Evolutionary conservation across 2,797 vertebrate species (phyloP), one percentile per base, ranked within the genome.

Genomic region (Sebastes hopkinsi): DNA sequence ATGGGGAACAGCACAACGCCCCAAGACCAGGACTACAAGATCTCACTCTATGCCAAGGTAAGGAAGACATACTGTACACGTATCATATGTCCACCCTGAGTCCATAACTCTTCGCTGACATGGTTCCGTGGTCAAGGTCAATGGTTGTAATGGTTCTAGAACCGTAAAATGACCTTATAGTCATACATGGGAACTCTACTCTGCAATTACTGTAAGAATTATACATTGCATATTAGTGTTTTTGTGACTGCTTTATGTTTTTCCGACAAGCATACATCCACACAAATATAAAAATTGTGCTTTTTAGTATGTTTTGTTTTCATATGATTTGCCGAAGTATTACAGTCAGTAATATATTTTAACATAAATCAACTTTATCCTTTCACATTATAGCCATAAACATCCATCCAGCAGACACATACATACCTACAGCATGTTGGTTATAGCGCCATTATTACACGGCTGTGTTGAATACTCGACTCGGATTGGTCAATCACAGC

Each of bases 21-120:
- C 8, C 86, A 84, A 23, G 80, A 92, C n/a, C 89, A 91, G 75
- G 88, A 90, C 25, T 85, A 92, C 18, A 61, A 89, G 72, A 92
- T 96, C 72, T 89, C 93, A 1, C 94, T 96, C 8, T 96, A 93
- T 59, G 95, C 95, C 42, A 96, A 96, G 95, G 95, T 96, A 93
- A 65, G 13, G n/a, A 25, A 38, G 2, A 61, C 58, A 78, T 6
- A 8, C 32, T 55, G 3, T 61, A 22, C 23, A 66, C 30, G 18
- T 4, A n/a, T 2, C 54, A 1, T 46, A 56, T 55, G 25, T 23
- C n/a, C 59, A 64, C 3, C 4, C 27, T 59, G 2, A 55, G 38
- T 76, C 11, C 32, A 14, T 38, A 62, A 58, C 32, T 9, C 5
- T 10, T 50, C 3, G 2, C 46, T 0, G 1, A 65, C 1, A 27